Base-by-base conservation (phyloP, 2,113 vertebrate genomes). In the Aspiorhynchus laticeps region DNA sequence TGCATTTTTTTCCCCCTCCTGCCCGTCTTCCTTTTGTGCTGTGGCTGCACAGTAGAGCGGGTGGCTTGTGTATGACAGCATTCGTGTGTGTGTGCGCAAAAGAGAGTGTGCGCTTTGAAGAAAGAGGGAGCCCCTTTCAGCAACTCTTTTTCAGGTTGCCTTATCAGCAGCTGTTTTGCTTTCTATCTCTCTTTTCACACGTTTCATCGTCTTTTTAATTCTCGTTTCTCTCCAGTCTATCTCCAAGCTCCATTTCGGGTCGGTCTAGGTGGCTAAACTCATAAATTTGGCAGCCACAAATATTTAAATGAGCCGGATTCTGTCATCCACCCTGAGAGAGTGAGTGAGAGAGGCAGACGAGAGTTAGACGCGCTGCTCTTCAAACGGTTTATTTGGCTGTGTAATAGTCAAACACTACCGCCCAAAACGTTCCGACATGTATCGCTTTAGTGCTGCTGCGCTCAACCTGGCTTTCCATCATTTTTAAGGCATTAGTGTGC, bases 11-110 rank as follows among this genome's bases (percentile, higher is more conserved):
- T n/a, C n/a, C 38, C 73, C 43, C 4, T 24, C n/a, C 69, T 67
- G 75, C 12, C 65, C 73, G 28, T 80, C 31, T 87, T 31, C 59
- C 86, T 78, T 91, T 86, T 91, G 85, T 90, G 90, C 91, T 89
- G 87, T 59, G 89, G 90, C 88, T 91, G 91, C 91, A 93, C 88
- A 89, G 88, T 85, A 80, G 75, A 87, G 88, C 76, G 67, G 75
- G 87, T 83, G 86, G 88, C 80, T 74, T 87, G 90, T 77, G 79
- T 43, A 43, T 82, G 79, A 81, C 69, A 31, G 73, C 41, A 15
- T 38, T 61, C 46, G 33, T n/a, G 63, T 89, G 88, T 46, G 77
- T 8, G 67, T 31, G 86, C 11, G 83, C 41, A 65, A 74, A 65
- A 61, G 78, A 87, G 83, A 84, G 69, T 0, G 53, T 33, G 83